Percentiles rank a stretch among this genome's conserved stretches.
Evolutionary conservation across 2,888 invertebrate genomes (phyloP).

Genomic region (Phaonia tiefii): DNA sequence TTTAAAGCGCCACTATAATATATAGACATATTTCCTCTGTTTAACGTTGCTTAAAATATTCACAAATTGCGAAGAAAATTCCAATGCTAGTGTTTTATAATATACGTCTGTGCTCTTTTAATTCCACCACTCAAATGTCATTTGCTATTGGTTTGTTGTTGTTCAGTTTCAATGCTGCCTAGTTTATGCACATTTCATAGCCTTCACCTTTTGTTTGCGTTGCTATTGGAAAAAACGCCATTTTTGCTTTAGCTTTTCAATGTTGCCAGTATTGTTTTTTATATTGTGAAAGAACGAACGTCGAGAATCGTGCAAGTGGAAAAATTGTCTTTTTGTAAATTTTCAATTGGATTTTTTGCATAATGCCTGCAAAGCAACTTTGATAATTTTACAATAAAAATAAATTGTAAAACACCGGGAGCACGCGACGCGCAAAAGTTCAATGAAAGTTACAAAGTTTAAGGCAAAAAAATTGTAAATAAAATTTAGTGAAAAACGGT

Average conservation of each 20-base stretch:
- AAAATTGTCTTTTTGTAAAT: slow-evolving; percentile 71
- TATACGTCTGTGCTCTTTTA: neutral
- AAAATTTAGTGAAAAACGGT: slow-evolving; percentile 63
- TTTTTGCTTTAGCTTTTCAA: slow-evolving; percentile 58
- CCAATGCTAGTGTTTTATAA: slow-evolving; percentile 35
- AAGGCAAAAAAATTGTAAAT: slow-evolving; percentile 71
- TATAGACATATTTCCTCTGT: slow-evolving; percentile 87
- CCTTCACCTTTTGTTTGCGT: slow-evolving; percentile 21
- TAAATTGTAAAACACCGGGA: slow-evolving; percentile 26
- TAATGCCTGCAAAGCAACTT: slow-evolving; percentile 75
- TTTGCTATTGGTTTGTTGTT: neutral
- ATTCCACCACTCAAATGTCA: slow-evolving; percentile 35
- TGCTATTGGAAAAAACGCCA: too few relatives aligned
- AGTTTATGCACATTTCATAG: slow-evolving; percentile 1
- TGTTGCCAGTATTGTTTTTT: slow-evolving; percentile 64
- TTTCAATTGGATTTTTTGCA: slow-evolving; percentile 74
- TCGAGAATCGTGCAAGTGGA: slow-evolving; percentile 72
- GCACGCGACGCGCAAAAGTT: slow-evolving; percentile 69
- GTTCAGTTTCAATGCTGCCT: neutral
- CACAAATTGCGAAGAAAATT: too few relatives aligned
- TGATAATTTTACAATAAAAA: slow-evolving; percentile 53
- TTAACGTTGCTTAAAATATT: too few relatives aligned
- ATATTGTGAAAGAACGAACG: slow-evolving; percentile 69
- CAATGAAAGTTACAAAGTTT: slow-evolving; percentile 66
- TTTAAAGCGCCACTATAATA: slow-evolving; percentile 85